phyloP scores from a whole-genome alignment of 2,113 vertebrate species.

The Fregata magnificens region DNA sequence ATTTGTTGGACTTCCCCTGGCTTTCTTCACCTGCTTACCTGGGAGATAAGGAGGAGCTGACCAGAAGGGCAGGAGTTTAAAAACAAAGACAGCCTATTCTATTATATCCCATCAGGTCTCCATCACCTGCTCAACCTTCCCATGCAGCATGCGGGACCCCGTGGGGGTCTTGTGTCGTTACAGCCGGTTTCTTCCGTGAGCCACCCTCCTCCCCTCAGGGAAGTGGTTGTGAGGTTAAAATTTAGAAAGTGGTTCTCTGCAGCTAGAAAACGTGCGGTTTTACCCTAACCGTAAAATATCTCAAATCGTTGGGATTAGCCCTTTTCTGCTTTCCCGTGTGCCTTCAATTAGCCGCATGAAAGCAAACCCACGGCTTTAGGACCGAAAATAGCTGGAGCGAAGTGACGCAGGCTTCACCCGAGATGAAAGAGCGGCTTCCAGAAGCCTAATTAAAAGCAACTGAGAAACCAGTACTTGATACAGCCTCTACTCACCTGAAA shows the following conservation, averaged over 20 bases:
- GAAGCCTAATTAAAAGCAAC: slow-evolving; percentile 94
- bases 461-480: slow-evolving; percentile 86
- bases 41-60: background rate
- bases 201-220: background rate
- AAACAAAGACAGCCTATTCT: background rate
- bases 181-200: background rate
- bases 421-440: slow-evolving; percentile 88
- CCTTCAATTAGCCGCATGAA: slow-evolving; percentile 84
- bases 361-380: slow-evolving; percentile 79
- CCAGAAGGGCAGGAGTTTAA: background rate
- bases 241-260: slow-evolving; percentile 64
- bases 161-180: background rate
- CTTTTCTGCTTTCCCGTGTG: slow-evolving; percentile 78
- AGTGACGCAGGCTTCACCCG: slow-evolving; percentile 78
- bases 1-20: background rate
- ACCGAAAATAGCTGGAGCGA: slow-evolving; percentile 79
- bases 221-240: slow-evolving; percentile 49
- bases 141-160: rapidly evolving
- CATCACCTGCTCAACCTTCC: background rate
- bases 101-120: background rate
- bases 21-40: background rate
- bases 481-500: slow-evolving; percentile 91
- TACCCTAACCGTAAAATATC: slow-evolving; percentile 72
- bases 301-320: slow-evolving; percentile 76
- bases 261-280: slow-evolving; percentile 71